phyloP scores from a whole-genome alignment of 2,888 invertebrate genomes.

The Disparrhopalites patrizii region DNA sequence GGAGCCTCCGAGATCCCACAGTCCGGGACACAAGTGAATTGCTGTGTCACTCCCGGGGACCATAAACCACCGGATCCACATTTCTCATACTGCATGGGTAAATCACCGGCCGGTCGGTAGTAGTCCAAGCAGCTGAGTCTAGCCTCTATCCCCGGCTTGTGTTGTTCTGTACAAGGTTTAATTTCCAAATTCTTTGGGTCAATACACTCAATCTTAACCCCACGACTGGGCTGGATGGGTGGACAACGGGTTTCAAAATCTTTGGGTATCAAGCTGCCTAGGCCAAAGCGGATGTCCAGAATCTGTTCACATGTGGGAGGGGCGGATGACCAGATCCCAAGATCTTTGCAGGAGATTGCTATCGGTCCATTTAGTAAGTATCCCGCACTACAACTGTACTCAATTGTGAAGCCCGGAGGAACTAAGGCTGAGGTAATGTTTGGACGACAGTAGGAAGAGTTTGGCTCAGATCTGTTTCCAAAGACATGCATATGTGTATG shows the following conservation, averaged over 20 bases:
- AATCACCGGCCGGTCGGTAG: constrained; percentile 43
- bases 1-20: constrained; percentile 46
- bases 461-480: constrained; percentile 26
- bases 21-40: constrained; percentile 45
- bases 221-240: constrained; percentile 34
- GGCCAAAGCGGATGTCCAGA: constrained; percentile 23
- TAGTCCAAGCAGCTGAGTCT: constrained; percentile 41
- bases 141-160: constrained; percentile 45
- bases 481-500: not conserved
- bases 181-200: constrained; percentile 43
- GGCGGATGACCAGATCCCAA: constrained; percentile 41
- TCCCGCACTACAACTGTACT: constrained; percentile 42
- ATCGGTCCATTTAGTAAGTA: constrained; percentile 43
- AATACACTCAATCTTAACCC: constrained; percentile 45
- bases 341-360: constrained; percentile 37
- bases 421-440: constrained; percentile 26
- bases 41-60: constrained; percentile 37
- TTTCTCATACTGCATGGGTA: constrained; percentile 47
- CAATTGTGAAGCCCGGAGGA: constrained; percentile 35
- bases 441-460: constrained; percentile 33
- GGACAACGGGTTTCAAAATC: constrained; percentile 40
- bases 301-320: constrained; percentile 46
- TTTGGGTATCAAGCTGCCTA: constrained; percentile 16
- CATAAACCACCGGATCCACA: constrained; percentile 43
- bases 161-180: constrained; percentile 41